Evolutionary conservation across 2,888 invertebrate species (phyloP).

Genomic region (Drosophila prolongata): DNA sequence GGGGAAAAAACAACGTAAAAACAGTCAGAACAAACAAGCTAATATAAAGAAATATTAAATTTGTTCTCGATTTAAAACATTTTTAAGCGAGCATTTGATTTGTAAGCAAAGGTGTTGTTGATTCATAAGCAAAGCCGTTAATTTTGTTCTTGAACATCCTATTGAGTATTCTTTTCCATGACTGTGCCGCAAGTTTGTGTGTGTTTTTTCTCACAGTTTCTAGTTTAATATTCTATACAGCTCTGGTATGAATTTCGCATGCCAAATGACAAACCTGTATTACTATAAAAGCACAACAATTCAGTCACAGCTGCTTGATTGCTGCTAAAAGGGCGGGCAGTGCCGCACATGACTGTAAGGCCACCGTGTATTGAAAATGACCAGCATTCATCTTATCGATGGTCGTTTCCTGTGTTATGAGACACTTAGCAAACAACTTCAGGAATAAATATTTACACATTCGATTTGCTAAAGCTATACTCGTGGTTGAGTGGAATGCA

Average conservation of each 20-base stretch:
- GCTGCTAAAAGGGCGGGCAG: conserved; percentile 23
- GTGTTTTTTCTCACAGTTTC: conserved; percentile 14
- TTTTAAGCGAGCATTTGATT: too few species aligned
- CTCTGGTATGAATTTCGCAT: conserved; percentile 12
- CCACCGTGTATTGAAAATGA: conserved; percentile 18
- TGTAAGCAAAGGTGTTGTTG: too few species aligned
- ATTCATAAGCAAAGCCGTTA: too few species aligned
- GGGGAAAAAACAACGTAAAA: conserved; percentile 10
- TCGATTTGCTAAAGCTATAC: conserved; percentile 7
- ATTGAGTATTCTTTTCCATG: too few species aligned
- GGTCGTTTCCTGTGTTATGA: conserved; percentile 24
- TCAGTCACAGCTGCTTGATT: conserved; percentile 5
- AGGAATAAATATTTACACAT: conserved; percentile 23
- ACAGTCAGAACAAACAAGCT: background rate
- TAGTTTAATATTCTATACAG: conserved; percentile 23
- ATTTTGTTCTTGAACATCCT: too few species aligned
- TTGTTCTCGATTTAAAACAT: too few species aligned
- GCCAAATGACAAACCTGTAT: conserved; percentile 36
- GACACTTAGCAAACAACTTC: conserved; percentile 18
- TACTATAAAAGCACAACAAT: conserved; percentile 19
- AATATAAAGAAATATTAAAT: background rate
- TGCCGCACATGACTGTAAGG: conserved; percentile 24
- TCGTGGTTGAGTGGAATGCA: background rate
- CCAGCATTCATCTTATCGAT: conserved; percentile 18
- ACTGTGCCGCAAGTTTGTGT: too few species aligned